phyloP scores from a whole-genome alignment of 2,888 invertebrate genomes.

The Hypselothyrea guttata region DNA sequence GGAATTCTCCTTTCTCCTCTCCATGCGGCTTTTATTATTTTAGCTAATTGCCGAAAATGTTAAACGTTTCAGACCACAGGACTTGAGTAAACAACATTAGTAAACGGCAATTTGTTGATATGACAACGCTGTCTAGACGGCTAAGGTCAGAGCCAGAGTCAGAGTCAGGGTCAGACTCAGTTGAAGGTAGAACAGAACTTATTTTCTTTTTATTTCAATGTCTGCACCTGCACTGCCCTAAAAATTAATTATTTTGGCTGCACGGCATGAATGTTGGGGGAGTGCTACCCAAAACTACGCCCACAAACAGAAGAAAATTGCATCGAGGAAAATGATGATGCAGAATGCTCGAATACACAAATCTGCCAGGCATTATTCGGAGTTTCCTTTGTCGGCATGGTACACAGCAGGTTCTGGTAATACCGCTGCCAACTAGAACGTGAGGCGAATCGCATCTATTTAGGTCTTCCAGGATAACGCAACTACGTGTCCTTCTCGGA shows the following conservation, averaged over 20 bases:
- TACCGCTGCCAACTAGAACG: constrained; percentile 8
- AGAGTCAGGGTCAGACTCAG: constrained; percentile 9
- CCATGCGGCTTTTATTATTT: constrained; percentile 32
- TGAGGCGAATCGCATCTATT: constrained; percentile 32
- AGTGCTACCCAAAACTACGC: constrained; percentile 29
- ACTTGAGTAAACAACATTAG: constrained; percentile 70
- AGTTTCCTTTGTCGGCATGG: constrained; percentile 38
- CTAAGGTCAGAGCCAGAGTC: constrained; percentile 40
- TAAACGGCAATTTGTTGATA: constrained; percentile 53
- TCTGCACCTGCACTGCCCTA: constrained; percentile 43
- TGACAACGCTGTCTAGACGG: constrained; percentile 59
- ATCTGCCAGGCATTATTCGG: constrained; percentile 15
- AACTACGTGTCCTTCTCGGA: constrained; percentile 50
- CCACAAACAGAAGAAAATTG: constrained; percentile 25
- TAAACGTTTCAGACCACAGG: constrained; percentile 23
- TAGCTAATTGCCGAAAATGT: constrained; percentile 47
- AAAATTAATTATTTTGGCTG: constrained; percentile 30
- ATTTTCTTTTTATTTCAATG: constrained; percentile 18
- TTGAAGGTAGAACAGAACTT: constrained; percentile 12
- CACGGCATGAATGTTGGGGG: constrained; percentile 9
- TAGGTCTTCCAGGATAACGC: constrained; percentile 5
- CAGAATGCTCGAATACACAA: constrained; percentile 36
- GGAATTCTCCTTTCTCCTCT: background rate
- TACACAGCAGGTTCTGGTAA: constrained; percentile 17
- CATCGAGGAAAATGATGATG: constrained; percentile 32